A percentile compares a stretch with the other conserved stretches of the same genome.
Evolutionary conservation across 2,113 vertebrate genomes (phyloP).

Genomic region (Natator depressus): DNA sequence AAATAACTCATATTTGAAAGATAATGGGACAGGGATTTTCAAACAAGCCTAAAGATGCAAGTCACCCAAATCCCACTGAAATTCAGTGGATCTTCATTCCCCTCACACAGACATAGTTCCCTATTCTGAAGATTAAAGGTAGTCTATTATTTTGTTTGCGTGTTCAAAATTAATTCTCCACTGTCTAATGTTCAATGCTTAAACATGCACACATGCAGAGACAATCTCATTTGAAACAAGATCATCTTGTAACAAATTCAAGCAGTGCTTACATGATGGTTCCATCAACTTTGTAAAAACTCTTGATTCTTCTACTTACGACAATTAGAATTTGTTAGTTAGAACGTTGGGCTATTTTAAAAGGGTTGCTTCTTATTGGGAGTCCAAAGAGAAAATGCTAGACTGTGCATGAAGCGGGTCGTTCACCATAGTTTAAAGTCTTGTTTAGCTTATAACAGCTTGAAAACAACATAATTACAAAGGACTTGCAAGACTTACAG

Average conservation of each 20-base stretch:
- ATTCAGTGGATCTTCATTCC: background rate
- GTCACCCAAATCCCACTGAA: slow-evolving; percentile 18
- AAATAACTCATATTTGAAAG: background rate
- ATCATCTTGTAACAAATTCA: slow-evolving; percentile 3
- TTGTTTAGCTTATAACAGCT: background rate
- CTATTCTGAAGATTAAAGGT: slow-evolving; percentile 45
- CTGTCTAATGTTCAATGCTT: slow-evolving; percentile 1
- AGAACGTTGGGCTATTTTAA: background rate
- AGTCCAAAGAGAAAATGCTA: background rate
- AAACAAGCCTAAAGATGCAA: background rate
- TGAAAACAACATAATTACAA: slow-evolving; percentile 9
- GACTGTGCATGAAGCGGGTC: background rate
- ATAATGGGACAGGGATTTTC: background rate
- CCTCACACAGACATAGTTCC: slow-evolving; percentile 1
- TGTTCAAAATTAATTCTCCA: slow-evolving; percentile 41
- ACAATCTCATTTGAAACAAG: slow-evolving; percentile 22
- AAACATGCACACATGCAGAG: background rate
- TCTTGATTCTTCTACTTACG: background rate
- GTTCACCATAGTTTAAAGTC: background rate
- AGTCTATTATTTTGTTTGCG: slow-evolving; percentile 51
- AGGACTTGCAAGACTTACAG: background rate
- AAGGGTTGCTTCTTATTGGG: background rate
- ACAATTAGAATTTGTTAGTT: background rate
- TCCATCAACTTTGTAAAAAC: slow-evolving; percentile 38
- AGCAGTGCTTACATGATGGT: slow-evolving; percentile 1